Evolutionary conservation across 2,888 invertebrate species (phyloP).

Genomic region (Corythucha ciliata): DNA sequence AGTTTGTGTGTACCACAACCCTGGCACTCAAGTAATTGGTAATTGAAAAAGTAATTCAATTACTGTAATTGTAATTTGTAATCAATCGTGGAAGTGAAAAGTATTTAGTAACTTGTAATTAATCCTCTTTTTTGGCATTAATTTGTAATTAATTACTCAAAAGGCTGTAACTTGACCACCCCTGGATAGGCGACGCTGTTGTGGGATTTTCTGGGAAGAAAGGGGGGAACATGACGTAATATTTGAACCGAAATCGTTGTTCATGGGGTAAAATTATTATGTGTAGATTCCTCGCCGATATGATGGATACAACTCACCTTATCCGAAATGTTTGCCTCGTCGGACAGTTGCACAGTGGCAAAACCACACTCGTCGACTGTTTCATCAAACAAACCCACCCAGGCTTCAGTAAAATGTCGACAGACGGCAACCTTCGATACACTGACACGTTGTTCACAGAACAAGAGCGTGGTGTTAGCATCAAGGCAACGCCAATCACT

Average conservation of each 20-base stretch:
- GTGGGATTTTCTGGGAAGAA: not conserved
- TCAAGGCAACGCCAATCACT: slow-evolving; percentile 92
- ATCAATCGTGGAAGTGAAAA: not conserved
- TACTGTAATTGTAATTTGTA: not conserved
- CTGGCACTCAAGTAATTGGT: no score
- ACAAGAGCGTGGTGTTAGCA: slow-evolving; percentile 93
- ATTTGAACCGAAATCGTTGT: no score
- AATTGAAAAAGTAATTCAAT: no score
- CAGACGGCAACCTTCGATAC: slow-evolving; percentile 67
- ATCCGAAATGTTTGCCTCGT: slow-evolving; percentile 92
- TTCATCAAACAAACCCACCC: slow-evolving; percentile 96
- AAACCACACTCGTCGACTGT: slow-evolving; percentile 96
- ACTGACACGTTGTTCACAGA: slow-evolving; percentile 96
- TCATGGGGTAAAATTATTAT: no score
- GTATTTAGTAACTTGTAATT: not conserved
- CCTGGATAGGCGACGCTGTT: no score
- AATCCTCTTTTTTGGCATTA: not conserved
- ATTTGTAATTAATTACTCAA: no score
- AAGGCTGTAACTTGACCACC: no score
- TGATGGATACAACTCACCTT: slow-evolving; percentile 92
- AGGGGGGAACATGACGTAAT: not conserved
- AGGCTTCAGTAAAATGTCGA: slow-evolving; percentile 63
- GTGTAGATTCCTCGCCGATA: slow-evolving; percentile 76
- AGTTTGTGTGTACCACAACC: no score
- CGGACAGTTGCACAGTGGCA: slow-evolving; percentile 97